phyloP scores from a whole-genome alignment of 2,888 invertebrate genomes.

The Polyommatus icarus region DNA sequence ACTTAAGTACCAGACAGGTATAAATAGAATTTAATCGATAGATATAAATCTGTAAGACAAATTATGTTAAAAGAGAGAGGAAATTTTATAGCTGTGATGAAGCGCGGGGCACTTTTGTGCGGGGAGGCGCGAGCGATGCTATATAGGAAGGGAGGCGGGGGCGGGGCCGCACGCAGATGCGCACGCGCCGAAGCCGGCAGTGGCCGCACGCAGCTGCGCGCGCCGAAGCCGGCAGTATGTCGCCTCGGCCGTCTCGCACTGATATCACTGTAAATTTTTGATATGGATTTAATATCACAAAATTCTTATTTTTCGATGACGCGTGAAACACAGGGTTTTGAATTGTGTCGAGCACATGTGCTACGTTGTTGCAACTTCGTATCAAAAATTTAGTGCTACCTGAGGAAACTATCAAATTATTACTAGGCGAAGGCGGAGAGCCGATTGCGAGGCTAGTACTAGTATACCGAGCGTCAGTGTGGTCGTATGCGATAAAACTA shows the following conservation, averaged over 20 bases:
- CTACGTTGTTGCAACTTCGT: not conserved
- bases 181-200: not conserved
- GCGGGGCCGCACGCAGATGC: not conserved
- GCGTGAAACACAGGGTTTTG: constrained; percentile 20
- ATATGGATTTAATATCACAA: constrained; percentile 20
- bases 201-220: not conserved
- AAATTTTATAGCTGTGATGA: constrained; percentile 78
- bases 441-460: not conserved
- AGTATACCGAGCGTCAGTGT: constrained; percentile 1
- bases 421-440: not conserved
- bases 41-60: constrained; percentile 57
- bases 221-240: not conserved
- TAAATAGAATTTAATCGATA: constrained; percentile 69
- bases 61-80: constrained; percentile 68
- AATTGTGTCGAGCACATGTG: not conserved
- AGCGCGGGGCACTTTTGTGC: constrained; percentile 75
- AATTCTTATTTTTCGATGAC: constrained; percentile 11
- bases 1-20: constrained; percentile 75
- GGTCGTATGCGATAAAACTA: constrained; percentile 39
- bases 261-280: constrained; percentile 25
- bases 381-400: not conserved
- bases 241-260: constrained; percentile 1
- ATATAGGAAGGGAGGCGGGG: constrained; percentile 39
- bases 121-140: constrained; percentile 57
- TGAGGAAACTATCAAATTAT: not conserved